Evolutionary conservation across 2,888 invertebrate genomes (phyloP), one percentile per base, ranked within the genome.

Genomic region (Alloplasta piceator): DNA sequence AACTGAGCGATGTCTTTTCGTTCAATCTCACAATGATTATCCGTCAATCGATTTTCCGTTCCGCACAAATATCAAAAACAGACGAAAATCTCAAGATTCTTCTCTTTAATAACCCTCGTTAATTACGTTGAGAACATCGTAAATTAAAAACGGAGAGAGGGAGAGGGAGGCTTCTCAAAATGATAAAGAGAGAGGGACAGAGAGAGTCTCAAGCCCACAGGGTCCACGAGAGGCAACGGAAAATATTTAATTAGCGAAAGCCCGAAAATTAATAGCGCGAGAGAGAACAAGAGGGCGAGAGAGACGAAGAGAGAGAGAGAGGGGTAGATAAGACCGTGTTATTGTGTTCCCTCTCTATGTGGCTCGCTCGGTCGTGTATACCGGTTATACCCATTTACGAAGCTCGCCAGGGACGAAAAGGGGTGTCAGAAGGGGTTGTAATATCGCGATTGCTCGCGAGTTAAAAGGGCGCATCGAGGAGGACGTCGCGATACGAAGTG

Each of bases 191-290:
- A 46, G 43, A 52, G 50, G 60, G 60, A 60, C 52, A 48, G 56
- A 50, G n/a, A 6, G 48, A 41, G 68, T 38, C 9, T 58, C 5
- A 75, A 56, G 46, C 46, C 58, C 56, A 68, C 61, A 58, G 26
- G 39, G 14, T 61, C 12, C 36, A 58, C 41, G 38, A 6, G 48
- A 38, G 66, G 58, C 60, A 71, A 72, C 64, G 85, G 86, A 87
- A 91, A 91, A 91, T 90, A 90, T 91, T 91, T 91, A 91, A 91
- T 92, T 91, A 91, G 92, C 90, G 88, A 87, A 88, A 89, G 87
- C 88, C 84, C 85, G 89, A 90, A 89, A 91, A 92, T 91, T 91
- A 91, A 92, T 92, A 90, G 91, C 89, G 84, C 26, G 58, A 58
- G 66, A 60, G 50, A 61, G 70, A 46, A 36, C 16, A 26, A 63